Evolutionary conservation across 2,888 invertebrate genomes (phyloP), one percentile per base, ranked within the genome.

Genomic region (Heliconius charithonia): DNA sequence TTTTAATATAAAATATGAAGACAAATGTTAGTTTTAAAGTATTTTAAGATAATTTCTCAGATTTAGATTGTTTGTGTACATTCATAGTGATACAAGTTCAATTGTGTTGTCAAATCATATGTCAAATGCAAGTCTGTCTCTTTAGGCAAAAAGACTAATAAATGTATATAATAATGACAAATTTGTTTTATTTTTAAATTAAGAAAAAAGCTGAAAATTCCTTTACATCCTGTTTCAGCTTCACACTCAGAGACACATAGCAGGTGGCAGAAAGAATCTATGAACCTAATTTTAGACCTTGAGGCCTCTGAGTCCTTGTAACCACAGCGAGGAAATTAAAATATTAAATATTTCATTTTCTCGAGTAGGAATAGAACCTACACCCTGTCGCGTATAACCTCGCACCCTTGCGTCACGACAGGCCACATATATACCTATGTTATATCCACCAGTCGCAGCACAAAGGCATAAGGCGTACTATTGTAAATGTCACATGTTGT

Each of bases 101-200:
- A 67, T 66, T 76, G 69, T 41, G 62, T 72, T 76, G 67, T 76
- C 41, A 76, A 66, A 75, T 66, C 72, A 71, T 72, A 69, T 71
- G 69, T 79, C 75, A 71, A 81, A 83, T 77, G 78, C 79, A 81
- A 80, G 77, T 83, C 77, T 80, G 78, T 83, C 79, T 83, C 80
- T 83, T 83, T 81, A 74, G 82, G 81, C 83, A 83, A 84, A 83
- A 84, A 86, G 85, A 86, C 84, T 82, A 86, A 84, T 86, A 86
- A 84, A 86, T 85, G 85, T 86, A 85, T 83, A 84, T 86, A 84
- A 72, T 78, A 59, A 69, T 62, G 25, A 72, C 1, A 16, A 7
- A 13, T 32, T 67, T 78, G 75, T 80, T 76, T 75, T 63, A 69
- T 73, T 78, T 29, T 19, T 3, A 4, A n/a, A 25, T 41, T 69